These are phyloP conservation scores for Diadegma fenestrale DNA, from an alignment of 2,888 invertebrate genomes.

Conservation along the genomic window DNA sequence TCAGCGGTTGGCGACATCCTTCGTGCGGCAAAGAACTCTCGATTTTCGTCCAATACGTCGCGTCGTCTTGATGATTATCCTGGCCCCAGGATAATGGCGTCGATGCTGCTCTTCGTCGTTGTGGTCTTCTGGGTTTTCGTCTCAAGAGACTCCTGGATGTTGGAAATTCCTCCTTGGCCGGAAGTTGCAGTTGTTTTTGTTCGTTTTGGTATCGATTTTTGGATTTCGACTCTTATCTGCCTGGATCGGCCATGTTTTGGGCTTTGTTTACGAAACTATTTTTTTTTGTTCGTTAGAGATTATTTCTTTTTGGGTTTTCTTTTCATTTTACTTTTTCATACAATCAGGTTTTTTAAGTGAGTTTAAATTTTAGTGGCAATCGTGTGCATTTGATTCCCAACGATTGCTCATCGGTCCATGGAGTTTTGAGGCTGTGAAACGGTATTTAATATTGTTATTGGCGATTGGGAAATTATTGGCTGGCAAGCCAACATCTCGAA, in stretches of 20 bases:
- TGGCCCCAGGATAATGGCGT: conserved; percentile 17
- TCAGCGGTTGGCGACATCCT: conserved; percentile 40
- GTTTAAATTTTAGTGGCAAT: conserved; percentile 59
- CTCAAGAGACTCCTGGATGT: conserved; percentile 17
- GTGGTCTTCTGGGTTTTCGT: conserved; percentile 24
- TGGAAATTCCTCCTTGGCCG: conserved; percentile 17
- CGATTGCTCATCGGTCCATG: conserved; percentile 45
- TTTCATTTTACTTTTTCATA: conserved; percentile 20
- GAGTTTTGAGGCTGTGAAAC: conserved; percentile 47
- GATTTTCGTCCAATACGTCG: conserved; percentile 39
- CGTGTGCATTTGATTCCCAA: conserved; percentile 34
- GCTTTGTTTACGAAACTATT: conserved; percentile 35
- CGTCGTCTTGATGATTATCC: conserved; percentile 27
- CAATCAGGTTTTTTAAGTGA: conserved; percentile 43
- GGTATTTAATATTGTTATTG: conserved; percentile 31
- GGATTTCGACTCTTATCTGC: conserved; percentile 8
- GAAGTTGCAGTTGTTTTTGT: conserved; percentile 40
- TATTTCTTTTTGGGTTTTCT: conserved; percentile 18
- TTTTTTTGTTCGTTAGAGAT: conserved; percentile 43
- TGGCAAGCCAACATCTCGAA: conserved; percentile 62
- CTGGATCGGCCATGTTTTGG: conserved; percentile 29
- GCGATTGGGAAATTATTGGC: conserved; percentile 57
- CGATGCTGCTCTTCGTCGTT: conserved; percentile 21
- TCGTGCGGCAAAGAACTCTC: conserved; percentile 22
- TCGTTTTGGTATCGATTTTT: background rate